phyloP scores from a whole-genome alignment of 1,140 invertebrate genomes.

The Drosophila pachea region DNA sequence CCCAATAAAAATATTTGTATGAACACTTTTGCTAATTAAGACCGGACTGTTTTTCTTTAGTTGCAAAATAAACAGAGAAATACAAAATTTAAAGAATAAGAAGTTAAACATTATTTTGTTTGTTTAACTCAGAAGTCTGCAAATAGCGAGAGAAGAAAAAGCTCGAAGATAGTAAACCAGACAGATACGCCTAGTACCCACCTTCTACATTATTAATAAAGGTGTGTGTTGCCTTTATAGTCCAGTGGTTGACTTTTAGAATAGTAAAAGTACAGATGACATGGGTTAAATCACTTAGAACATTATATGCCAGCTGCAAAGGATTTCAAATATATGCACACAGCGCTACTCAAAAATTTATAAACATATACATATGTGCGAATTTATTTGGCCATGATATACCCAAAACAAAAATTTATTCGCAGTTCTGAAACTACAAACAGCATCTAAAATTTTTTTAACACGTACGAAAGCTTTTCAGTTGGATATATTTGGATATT shows the following conservation, averaged over 20 bases:
- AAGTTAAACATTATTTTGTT: conserved; percentile 42
- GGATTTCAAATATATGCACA: conserved; percentile 23
- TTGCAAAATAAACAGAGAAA: conserved; percentile 31
- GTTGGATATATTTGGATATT: too few relatives aligned
- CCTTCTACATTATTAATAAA: not conserved
- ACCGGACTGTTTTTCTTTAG: conserved; percentile 4
- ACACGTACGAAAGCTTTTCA: too few relatives aligned
- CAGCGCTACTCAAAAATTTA: conserved; percentile 19
- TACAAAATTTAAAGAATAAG: conserved; percentile 27
- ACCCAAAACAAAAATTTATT: conserved; percentile 56
- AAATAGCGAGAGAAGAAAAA: conserved; percentile 47
- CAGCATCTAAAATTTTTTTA: too few relatives aligned
- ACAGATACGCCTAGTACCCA: not conserved
- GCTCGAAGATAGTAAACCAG: conserved; percentile 26
- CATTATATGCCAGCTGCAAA: conserved; percentile 47
- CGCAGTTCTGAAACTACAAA: not conserved
- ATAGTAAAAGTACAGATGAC: conserved; percentile 6
- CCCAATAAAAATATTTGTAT: conserved; percentile 1
- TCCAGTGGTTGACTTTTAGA: conserved; percentile 37
- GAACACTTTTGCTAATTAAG: conserved; percentile 46
- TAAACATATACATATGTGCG: conserved; percentile 55
- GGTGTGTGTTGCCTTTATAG: conserved; percentile 15
- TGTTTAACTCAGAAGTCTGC: conserved; percentile 51
- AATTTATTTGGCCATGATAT: conserved; percentile 73
- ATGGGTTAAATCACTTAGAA: conserved; percentile 39